These are phyloP conservation scores for Eristalis tenax DNA, from an alignment of 2,888 invertebrate genomes.

Conservation along the genomic window DNA sequence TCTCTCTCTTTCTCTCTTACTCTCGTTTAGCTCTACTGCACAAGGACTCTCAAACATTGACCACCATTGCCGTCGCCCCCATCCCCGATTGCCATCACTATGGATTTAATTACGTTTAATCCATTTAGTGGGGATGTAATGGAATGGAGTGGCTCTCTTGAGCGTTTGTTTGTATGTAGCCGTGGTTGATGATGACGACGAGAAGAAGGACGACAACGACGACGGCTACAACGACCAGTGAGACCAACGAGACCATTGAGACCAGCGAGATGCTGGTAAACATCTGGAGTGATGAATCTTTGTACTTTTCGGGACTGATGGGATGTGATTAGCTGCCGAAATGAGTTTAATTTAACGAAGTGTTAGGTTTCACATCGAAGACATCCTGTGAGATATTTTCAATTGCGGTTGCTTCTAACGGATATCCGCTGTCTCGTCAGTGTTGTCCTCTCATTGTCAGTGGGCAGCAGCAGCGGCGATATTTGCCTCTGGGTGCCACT, in stretches of 20 bases:
- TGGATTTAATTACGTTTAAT: slow-evolving; percentile 64
- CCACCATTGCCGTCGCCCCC: neutral
- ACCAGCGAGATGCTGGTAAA: slow-evolving; percentile 19
- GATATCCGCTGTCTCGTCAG: slow-evolving; percentile 35
- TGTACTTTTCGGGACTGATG: slow-evolving; percentile 60
- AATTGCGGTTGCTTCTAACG: slow-evolving; percentile 47
- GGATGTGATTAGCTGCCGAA: slow-evolving; percentile 64
- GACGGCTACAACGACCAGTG: slow-evolving; percentile 5
- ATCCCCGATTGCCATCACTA: slow-evolving; percentile 21
- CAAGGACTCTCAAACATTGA: neutral
- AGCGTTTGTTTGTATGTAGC: slow-evolving; percentile 20
- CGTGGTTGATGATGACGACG: slow-evolving; percentile 12
- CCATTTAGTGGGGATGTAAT: slow-evolving; percentile 62
- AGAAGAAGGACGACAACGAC: neutral
- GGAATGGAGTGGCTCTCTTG: slow-evolving; percentile 52
- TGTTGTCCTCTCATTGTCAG: slow-evolving; percentile 9
- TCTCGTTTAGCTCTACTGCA: neutral
- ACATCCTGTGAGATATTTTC: slow-evolving; percentile 39
- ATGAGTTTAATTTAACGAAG: slow-evolving; percentile 64
- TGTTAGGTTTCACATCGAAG: slow-evolving; percentile 57
- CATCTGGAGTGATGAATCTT: slow-evolving; percentile 61
- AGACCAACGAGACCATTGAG: neutral
- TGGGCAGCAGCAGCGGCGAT: slow-evolving; percentile 2
- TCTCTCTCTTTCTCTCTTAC: neutral
- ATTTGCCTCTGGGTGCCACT: slow-evolving; percentile 28